These are phyloP conservation scores for Pseudomugil gertrudae DNA, from an alignment of 2,797 vertebrate genomes.

Conservation along the genomic window DNA sequence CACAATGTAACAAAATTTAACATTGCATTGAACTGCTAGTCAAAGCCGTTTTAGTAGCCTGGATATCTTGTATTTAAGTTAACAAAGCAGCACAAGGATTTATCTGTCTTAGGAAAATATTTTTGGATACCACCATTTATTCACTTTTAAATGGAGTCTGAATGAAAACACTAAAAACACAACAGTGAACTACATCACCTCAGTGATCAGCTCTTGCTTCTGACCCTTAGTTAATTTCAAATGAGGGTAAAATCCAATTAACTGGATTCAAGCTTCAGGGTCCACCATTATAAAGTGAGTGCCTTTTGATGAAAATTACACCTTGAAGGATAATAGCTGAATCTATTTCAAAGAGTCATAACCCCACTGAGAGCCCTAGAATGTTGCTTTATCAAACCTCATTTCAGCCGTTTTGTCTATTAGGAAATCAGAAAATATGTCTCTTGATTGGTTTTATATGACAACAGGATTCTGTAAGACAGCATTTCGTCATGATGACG, in stretches of 20 bases:
- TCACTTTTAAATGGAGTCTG: not conserved
- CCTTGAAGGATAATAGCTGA: constrained; percentile 50
- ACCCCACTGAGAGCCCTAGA: not conserved
- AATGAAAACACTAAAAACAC: constrained; percentile 6
- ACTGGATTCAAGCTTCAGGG: constrained; percentile 58
- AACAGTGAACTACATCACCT: constrained; percentile 4
- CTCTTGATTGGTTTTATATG: not conserved
- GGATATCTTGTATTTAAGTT: not conserved
- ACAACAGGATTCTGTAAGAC: no score
- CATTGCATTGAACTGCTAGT: no score
- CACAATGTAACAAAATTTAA: no score
- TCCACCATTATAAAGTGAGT: constrained; percentile 31
- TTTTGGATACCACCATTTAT: not conserved
- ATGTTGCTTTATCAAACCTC: constrained; percentile 15
- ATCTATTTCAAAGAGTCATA: constrained; percentile 41
- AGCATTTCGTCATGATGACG: no score
- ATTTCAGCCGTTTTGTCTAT: constrained; percentile 15
- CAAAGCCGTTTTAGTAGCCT: not conserved
- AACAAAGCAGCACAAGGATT: not conserved
- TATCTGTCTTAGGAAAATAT: not conserved
- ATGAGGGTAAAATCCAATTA: constrained; percentile 63
- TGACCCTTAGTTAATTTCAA: constrained; percentile 57
- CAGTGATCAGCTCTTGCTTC: constrained; percentile 31
- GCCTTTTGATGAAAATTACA: constrained; percentile 51
- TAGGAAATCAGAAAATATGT: constrained; percentile 1